phyloP scores from a whole-genome alignment of 2,888 invertebrate genomes.

The Adelognathus sp. region DNA sequence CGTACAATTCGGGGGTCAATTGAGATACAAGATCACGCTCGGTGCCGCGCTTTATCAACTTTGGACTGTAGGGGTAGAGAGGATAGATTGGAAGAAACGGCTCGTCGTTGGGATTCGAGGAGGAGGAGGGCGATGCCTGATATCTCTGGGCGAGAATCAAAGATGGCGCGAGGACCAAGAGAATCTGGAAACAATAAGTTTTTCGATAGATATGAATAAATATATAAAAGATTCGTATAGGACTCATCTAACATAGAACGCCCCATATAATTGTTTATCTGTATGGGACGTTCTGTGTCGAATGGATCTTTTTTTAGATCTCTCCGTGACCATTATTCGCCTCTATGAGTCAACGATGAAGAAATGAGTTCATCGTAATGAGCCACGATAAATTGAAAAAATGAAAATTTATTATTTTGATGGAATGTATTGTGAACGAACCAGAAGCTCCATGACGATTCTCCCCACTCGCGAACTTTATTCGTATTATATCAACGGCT shows the following conservation, averaged over 20 bases:
- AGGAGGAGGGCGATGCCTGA: constrained; percentile 33
- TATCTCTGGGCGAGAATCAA: constrained; percentile 69
- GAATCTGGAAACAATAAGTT: constrained; percentile 68
- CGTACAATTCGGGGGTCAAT: constrained; percentile 72
- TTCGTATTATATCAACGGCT: neutral
- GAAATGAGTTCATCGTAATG: too few relatives aligned
- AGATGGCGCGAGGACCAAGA: constrained; percentile 70
- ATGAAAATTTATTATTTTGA: neutral
- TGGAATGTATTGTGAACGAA: constrained; percentile 66
- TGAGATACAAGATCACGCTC: constrained; percentile 68
- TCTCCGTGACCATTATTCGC: too few relatives aligned
- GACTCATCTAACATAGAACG: too few relatives aligned
- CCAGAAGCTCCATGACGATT: constrained; percentile 73
- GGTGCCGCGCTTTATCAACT: constrained; percentile 75
- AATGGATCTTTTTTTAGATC: too few relatives aligned
- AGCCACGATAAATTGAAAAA: neutral
- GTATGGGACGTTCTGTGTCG: too few relatives aligned
- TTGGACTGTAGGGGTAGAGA: constrained; percentile 76
- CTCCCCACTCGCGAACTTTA: constrained; percentile 33
- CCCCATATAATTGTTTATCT: too few relatives aligned
- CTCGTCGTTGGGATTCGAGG: constrained; percentile 73
- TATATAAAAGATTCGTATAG: too few relatives aligned
- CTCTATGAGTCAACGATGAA: too few relatives aligned
- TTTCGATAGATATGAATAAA: neutral
- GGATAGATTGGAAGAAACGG: constrained; percentile 78